Percentiles rank a stretch among this genome's conserved stretches.
Evolutionary conservation across 2,113 vertebrate species (phyloP).

Genomic region (Spilogale gracilis): DNA sequence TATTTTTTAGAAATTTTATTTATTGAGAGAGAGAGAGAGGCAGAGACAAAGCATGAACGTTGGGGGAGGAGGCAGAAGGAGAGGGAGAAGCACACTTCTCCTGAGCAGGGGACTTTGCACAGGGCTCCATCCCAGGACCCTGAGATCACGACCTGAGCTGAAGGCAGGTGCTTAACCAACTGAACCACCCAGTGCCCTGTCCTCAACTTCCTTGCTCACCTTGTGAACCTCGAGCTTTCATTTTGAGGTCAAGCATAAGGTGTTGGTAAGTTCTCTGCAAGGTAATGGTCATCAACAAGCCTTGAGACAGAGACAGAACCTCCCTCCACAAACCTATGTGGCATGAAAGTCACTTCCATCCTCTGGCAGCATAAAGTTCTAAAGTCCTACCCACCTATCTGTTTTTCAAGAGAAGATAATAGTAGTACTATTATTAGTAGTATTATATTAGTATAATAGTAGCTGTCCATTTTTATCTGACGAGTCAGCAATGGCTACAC

Average conservation of each 20-base stretch:
- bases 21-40: background rate
- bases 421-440: no score
- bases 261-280: background rate
- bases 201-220: background rate
- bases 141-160: background rate
- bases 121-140: background rate
- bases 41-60: background rate
- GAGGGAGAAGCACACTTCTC: background rate
- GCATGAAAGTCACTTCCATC: background rate
- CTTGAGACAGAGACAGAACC: background rate
- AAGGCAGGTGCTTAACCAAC: background rate
- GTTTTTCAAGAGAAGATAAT: background rate
- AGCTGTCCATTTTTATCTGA: background rate
- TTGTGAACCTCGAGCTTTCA: background rate
- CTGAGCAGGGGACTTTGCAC: fast-evolving
- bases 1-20: background rate
- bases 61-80: background rate
- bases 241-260: background rate
- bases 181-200: background rate
- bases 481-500: background rate
- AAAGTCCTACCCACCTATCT: background rate
- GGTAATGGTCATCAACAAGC: background rate
- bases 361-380: background rate
- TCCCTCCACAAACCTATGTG: background rate
- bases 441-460: no score